phyloP scores from a whole-genome alignment of 1,140 invertebrate species.

The Brachionus calyciflorus region DNA sequence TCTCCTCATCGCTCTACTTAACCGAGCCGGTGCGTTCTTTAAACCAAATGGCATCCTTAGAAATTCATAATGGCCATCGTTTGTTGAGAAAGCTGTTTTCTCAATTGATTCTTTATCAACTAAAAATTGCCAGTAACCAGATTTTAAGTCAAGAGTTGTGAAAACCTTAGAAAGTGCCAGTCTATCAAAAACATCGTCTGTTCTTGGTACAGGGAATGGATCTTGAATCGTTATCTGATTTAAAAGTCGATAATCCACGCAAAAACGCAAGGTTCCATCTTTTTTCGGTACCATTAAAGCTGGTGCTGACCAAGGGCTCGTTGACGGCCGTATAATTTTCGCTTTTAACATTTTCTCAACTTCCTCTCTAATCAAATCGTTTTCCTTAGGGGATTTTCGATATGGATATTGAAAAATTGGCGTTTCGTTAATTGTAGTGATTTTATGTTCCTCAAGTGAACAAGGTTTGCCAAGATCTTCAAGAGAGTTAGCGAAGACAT shows the following conservation, averaged over 20 bases:
- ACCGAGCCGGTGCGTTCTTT: slow-evolving; percentile 48
- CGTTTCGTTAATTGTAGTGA: no score
- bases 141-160: background rate
- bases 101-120: slow-evolving; percentile 47
- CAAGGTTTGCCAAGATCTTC: no score
- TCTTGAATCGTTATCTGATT: slow-evolving; percentile 48
- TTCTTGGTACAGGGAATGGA: slow-evolving; percentile 3
- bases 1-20: slow-evolving; percentile 34
- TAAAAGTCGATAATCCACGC: slow-evolving; percentile 49
- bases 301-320: slow-evolving; percentile 49
- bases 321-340: slow-evolving; percentile 46
- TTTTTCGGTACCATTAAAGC: slow-evolving; percentile 49
- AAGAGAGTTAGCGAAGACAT: no score
- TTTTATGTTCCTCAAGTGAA: no score
- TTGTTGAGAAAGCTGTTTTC: slow-evolving; percentile 50
- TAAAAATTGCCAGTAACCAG: slow-evolving; percentile 49
- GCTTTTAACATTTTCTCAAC: slow-evolving; percentile 41
- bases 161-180: background rate
- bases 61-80: slow-evolving; percentile 49
- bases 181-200: slow-evolving; percentile 12
- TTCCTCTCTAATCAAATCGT: background rate
- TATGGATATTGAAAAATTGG: no score
- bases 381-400: no score
- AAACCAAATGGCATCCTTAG: slow-evolving; percentile 49
- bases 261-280: slow-evolving; percentile 48